Evolutionary conservation across 2,888 invertebrate genomes (phyloP), one percentile per base, ranked within the genome.

Genomic region (Napeogenes inachia): DNA sequence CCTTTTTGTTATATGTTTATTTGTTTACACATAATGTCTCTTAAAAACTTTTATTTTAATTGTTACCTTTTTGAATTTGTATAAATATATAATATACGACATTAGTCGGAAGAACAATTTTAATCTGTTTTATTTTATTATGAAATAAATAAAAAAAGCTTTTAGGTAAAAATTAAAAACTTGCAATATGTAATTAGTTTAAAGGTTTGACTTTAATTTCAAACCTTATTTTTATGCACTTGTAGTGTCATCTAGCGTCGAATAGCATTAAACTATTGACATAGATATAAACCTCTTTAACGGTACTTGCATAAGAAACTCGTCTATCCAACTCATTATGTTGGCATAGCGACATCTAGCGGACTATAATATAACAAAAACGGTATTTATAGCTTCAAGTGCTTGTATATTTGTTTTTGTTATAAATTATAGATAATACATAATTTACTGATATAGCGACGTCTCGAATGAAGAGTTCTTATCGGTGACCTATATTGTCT

Each of bases 161-260:
- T 42, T 42, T 42, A 50, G 8, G 30, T 30, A 50, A 50, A 8
- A 21, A 50, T 50, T 50, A 30, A 50, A 30, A 4, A 13, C 47
- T 50, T 50, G 50, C 4, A 10, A 42, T 42, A 10, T 42, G 50
- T 50, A 50, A 50, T 50, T 50, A 30, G 30, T 50, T 50, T 50
- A 50, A 50, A 10, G 30, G 10, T 8, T 50, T 8, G 6, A 13
- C 21, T 47, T 10, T n/a, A 13, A 30, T 8, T 30, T 30, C 10
- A 50, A 32, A 47, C 32, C 56, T 53, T 61, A 65, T 70, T 70
- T 63, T 74, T 73, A 72, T 67, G 58, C 62, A 30, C 12, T 1
- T 50, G 30, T 73, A 73, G 65, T 67, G 80, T 78, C 82, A 85
- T 82, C 86, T 85, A 68, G 71, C 67, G 79, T 65, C 60, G 54